Base-by-base conservation (phyloP, 2,888 invertebrate species). In the Meiosimyza platycephala region DNA sequence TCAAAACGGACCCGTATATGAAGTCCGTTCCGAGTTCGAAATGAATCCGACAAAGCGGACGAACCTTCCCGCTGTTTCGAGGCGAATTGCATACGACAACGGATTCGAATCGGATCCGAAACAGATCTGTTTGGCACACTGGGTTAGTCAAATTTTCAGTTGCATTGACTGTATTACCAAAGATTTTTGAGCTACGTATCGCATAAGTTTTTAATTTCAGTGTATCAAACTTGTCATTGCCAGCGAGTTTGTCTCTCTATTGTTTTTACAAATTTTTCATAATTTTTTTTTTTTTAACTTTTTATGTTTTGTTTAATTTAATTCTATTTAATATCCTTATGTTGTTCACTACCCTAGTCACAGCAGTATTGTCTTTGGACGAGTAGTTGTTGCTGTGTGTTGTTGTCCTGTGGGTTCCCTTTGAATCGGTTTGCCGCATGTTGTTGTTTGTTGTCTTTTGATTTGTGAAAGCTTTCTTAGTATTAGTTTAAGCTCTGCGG, bases 241-340 rank as follows among this genome's bases (percentile, higher is more conserved):
- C 68, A 68, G 40, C 6, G 40, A 40, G 40, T 9, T 9, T 40
- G 40, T 52, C 9, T 54, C n/a, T 13, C 16, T 7, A 4, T 11
- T 22, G 15, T 55, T 65, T 22, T 60, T 60, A 74, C 55, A 63
- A 76, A 71, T 72, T 76, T 75, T 75, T 22, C 33, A 7, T 18
- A 47, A 15, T 18, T 15, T 7, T 16, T 18, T 15, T 7, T 66
- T 66, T 22, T 47, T 40, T 16, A 13, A 2, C 55, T 54, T 47
- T 50, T 7, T 48, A 48, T 50, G 59, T 63, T 82, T 79, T 77
- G 80, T 82, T 83, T 82, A 83, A 82, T 83, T 83, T 80, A 79
- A 83, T 82, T 83, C 72, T 73, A 74, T 75, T 77, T 82, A 82
- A 83, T 83, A 81, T 81, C 80, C 76, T 79, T 81, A 40, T 64